Percentiles rank a stretch among this genome's conserved stretches.
Conservation (phyloP, 2,797 vertebrate genomes). For the Darevskia nairensis region DNA sequence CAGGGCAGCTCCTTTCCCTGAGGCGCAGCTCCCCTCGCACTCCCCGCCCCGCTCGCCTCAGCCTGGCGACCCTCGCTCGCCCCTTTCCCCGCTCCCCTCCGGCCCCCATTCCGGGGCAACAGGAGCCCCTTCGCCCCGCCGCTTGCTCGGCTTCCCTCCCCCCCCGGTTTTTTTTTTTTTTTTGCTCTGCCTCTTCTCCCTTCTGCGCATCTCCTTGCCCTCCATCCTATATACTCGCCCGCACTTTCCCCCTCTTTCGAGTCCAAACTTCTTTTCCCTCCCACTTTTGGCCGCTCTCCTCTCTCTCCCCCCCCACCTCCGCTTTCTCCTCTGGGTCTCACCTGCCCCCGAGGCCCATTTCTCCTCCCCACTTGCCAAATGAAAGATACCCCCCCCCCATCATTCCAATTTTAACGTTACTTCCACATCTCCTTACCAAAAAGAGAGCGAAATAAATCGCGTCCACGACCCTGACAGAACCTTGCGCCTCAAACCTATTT, state of each 20-base stretch:
- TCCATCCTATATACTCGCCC: neutral
- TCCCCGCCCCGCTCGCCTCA: no score
- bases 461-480: no score
- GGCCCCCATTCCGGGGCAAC: neutral
- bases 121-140: neutral
- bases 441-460: neutral
- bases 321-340: neutral
- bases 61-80: neutral
- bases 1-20: neutral
- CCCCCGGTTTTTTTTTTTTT: no score
- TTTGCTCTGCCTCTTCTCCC: neutral
- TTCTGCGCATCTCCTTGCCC: neutral
- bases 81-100: no score
- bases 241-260: neutral
- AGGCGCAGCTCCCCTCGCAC: no score
- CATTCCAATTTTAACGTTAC: neutral
- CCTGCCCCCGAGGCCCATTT: neutral
- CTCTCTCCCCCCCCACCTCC: neutral
- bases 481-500: neutral
- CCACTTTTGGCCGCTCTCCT: neutral
- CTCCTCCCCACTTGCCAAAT: neutral
- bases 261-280: neutral
- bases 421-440: neutral
- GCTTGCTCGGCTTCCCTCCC: neutral
- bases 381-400: neutral